Conservation (phyloP, 2,113 vertebrate species). For the Siniperca chuatsi region DNA sequence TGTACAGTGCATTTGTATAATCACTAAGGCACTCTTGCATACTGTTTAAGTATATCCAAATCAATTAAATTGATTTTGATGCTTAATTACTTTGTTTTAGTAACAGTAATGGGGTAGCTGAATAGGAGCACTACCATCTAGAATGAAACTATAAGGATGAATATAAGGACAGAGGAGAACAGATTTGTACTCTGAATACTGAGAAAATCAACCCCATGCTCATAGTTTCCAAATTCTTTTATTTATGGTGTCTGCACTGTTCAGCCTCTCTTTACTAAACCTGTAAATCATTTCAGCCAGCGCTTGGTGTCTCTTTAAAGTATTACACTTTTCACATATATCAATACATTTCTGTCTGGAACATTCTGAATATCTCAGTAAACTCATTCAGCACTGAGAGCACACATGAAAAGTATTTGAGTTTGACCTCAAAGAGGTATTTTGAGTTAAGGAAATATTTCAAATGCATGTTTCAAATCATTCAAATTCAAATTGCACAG, state of each 20-base stretch:
- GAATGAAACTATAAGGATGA: not conserved
- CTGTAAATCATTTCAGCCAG: slow-evolving; percentile 36
- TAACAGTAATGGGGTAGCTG: slow-evolving; percentile 11
- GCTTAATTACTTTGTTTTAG: slow-evolving; percentile 51
- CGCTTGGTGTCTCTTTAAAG: slow-evolving; percentile 23
- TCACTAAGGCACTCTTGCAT: slow-evolving; percentile 25
- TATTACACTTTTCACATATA: slow-evolving; percentile 29
- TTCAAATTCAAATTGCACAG: slow-evolving; percentile 8
- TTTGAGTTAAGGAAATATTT: slow-evolving; percentile 37
- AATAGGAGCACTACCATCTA: not conserved
- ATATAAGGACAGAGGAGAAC: not conserved
- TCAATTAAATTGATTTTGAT: slow-evolving; percentile 48
- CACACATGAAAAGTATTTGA: slow-evolving; percentile 15
- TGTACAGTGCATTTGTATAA: slow-evolving; percentile 25
- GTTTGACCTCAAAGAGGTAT: slow-evolving; percentile 11
- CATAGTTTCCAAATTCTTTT: not conserved
- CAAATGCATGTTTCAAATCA: not conserved
- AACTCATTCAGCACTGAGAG: slow-evolving; percentile 21
- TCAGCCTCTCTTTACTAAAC: slow-evolving; percentile 6
- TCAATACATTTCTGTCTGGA: slow-evolving; percentile 30
- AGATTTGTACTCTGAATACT: not conserved
- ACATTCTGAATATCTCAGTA: slow-evolving; percentile 32
- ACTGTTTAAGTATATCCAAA: slow-evolving; percentile 27
- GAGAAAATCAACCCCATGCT: not conserved
- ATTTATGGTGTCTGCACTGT: slow-evolving; percentile 13